These are phyloP conservation scores for Acanthosepion lycidas DNA, from an alignment of 2,888 invertebrate genomes.

Conservation along the genomic window DNA sequence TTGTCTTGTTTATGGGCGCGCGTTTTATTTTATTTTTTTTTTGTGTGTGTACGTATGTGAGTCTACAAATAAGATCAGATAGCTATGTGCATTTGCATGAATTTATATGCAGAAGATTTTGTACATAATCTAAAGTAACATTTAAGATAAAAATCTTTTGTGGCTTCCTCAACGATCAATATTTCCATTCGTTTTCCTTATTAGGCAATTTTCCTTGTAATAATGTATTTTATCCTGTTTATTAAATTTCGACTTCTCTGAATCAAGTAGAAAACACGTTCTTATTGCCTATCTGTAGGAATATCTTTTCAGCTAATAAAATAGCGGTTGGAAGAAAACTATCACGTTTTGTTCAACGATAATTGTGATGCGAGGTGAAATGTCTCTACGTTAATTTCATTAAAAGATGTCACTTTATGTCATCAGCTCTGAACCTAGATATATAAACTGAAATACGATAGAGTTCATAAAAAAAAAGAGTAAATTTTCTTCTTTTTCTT, in stretches of 20 bases:
- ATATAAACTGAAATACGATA: not conserved
- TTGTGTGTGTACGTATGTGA: too few relatives aligned
- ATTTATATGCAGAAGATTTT: not conserved
- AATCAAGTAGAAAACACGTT: not conserved
- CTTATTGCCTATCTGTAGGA: not conserved
- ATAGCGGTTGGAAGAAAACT: not conserved
- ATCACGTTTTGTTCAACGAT: not conserved
- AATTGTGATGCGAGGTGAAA: not conserved
- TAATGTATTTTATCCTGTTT: not conserved
- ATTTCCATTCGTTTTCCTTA: not conserved
- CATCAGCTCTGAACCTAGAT: not conserved
- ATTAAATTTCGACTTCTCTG: not conserved
- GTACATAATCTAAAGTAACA: not conserved
- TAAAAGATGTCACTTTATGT: not conserved
- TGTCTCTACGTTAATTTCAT: not conserved
- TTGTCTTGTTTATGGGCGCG: too few relatives aligned
- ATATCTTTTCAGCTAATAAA: slow-evolving; percentile 11
- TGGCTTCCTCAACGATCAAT: not conserved
- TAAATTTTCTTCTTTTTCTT: too few relatives aligned
- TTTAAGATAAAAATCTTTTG: not conserved
- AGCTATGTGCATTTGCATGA: too few relatives aligned
- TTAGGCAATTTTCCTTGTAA: not conserved
- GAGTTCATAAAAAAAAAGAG: too few relatives aligned
- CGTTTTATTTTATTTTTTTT: too few relatives aligned
- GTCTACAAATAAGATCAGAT: too few relatives aligned